Evolutionary conservation across 2,113 vertebrate genomes (phyloP), one percentile per base, ranked within the genome.

Genomic region (Caloenas nicobarica): DNA sequence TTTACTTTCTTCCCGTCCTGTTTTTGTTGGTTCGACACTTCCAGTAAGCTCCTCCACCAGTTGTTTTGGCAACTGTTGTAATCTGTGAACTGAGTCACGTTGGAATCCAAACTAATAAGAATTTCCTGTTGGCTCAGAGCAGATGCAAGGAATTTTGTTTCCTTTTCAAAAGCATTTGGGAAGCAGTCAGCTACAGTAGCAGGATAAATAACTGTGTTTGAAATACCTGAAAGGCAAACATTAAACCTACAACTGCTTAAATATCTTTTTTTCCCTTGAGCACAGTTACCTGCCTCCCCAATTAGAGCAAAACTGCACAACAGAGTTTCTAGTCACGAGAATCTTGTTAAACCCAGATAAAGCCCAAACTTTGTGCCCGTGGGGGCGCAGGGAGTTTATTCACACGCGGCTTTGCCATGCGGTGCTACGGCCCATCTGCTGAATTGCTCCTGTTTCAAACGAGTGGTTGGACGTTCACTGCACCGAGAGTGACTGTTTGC

Each of bases 121-220:
- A 53, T 95, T 97, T 97, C 90, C 95, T 95, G 69, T 88, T 91
- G 92, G 83, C 91, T 74, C 48, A 2, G 60, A 71, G 93, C 68
- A 64, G 60, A 7, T 5, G 2, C 8, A 4, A 84, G 80, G 90
- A 81, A 74, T 74, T 93, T 57, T 81, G 58, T 93, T 93, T 71
- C 82, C 60, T 88, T 88, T 56, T 61, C 54, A 71, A 4, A 64
- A 86, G 33, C 25, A 36, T 66, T 95, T 60, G 79, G 68, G 89
- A 90, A 82, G 80, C 73, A 23, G 40, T 53, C 36, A 18, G 54
- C 62, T 16, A 15, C 54, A 33, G 88, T 10, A 73, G 92, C 76
- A 44, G 95, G 40, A 64, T 29, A 62, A 93, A 62, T 24, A 29
- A 28, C 86, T 6, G 46, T 16, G 24, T 66, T 46, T 77, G 74